Base-by-base conservation (phyloP, 2,888 invertebrate genomes). In the Dendrolimus houi region DNA sequence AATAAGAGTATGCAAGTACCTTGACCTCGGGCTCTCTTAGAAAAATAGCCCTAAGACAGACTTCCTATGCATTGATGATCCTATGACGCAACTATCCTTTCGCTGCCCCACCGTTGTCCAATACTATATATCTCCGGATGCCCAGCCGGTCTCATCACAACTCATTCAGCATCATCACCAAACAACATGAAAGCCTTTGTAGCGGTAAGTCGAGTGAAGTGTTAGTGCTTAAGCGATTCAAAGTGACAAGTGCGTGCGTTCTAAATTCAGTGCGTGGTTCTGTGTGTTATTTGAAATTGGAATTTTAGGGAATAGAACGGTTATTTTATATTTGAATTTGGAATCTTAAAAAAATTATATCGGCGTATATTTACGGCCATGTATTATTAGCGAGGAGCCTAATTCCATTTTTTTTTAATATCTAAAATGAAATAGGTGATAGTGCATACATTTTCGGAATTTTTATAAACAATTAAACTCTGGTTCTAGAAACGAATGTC, bases 171-270 rank as follows among this genome's bases (percentile, higher is more conserved):
- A 84, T 85, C 82, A 84, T 79, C 82, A 84, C 81, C 80, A 85
- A 79, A 75, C 87, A 89, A 63, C 86, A 90, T 90, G 90, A 90
- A 83, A 83, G 83, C 88, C 87, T 90, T 87, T 86, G 86, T 87
- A 83, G 89, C 90, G 90, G 90, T 90, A 87, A 90, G 89, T 90
- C 73, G 67, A 81, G 85, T 83, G 83, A 64, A 66, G 71, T 73
- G 73, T 29, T 29, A 29, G 29, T 29, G 29, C 29, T 29, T 29
- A 64, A 66, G 75, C 79, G 80, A 64, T 64, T 66, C 80, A 64
- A 72, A 83, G 81, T 83, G 83, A 79, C 74, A 77, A 83, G 84
- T 85, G 84, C 73, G 83, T 84, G 84, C 77, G 79, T 85, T 85
- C 85, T 62, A 79, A 85, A 87, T 86, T 87, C 85, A 81, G 75